Percentiles rank a stretch among this genome's conserved stretches.
phyloP scores from a whole-genome alignment of 2,113 vertebrate species.

The Percina caprodes region DNA sequence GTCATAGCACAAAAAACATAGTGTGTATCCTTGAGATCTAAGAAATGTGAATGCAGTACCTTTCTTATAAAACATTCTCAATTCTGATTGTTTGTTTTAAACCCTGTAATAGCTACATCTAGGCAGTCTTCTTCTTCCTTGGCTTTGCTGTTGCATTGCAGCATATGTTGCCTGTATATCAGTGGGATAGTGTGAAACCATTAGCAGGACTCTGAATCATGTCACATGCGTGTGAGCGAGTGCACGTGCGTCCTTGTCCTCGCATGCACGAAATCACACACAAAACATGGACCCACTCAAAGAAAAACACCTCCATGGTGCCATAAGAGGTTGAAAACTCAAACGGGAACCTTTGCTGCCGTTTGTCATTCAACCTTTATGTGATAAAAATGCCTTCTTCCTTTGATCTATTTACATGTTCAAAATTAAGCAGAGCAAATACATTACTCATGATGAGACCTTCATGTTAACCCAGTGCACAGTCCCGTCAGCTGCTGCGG shows the following conservation, averaged over 20 bases:
- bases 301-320: neutral
- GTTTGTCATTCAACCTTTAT: neutral
- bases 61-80: neutral
- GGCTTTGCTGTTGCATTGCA: neutral
- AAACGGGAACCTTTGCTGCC: neutral
- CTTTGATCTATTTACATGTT: neutral
- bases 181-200: neutral
- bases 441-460: slow-evolving; percentile 7
- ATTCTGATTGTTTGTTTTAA: neutral
- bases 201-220: neutral
- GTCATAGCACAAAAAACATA: neutral
- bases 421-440: slow-evolving; percentile 3
- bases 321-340: slow-evolving; percentile 2
- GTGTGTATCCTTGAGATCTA: neutral
- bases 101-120: neutral
- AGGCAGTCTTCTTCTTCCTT: neutral
- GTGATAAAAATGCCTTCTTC: neutral
- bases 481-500: slow-evolving; percentile 10
- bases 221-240: neutral
- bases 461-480: too few relatives aligned
- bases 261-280: neutral
- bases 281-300: neutral
- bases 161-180: neutral
- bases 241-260: neutral
- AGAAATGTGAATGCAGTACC: neutral